A percentile compares a stretch with the other conserved stretches of the same genome.
Conservation (phyloP, 2,113 vertebrate species). For the Rhea pennata region DNA sequence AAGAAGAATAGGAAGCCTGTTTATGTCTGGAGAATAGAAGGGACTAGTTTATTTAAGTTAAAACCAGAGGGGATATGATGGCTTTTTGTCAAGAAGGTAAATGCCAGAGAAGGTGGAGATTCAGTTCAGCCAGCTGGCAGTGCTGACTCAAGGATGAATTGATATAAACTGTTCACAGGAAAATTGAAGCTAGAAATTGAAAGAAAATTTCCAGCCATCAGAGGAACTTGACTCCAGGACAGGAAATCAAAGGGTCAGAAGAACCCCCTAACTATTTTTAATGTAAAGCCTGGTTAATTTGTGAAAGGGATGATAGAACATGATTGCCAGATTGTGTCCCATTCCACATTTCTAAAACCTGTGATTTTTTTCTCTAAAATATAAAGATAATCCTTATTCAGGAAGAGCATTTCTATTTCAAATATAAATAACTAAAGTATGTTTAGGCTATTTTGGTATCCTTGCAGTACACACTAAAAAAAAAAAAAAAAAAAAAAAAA, state of each 20-base stretch:
- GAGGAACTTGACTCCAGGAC: neutral
- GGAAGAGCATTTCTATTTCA: neutral
- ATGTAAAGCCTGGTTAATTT: neutral
- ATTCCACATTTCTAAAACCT: neutral
- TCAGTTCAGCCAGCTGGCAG: neutral
- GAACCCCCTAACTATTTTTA: neutral
- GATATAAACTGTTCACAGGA: neutral
- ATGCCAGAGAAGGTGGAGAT: neutral
- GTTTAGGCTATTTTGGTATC: neutral
- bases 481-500: neutral
- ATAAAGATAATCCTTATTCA: neutral
- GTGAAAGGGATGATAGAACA: neutral
- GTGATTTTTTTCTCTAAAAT: constrained; percentile 19
- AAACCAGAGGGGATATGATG: neutral
- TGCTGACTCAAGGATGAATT: neutral
- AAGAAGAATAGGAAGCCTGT: neutral
- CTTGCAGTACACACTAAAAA: neutral
- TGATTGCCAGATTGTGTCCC: neutral
- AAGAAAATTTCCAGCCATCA: neutral
- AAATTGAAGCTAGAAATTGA: neutral
- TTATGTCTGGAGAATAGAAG: neutral
- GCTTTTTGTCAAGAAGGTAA: neutral
- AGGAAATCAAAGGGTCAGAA: neutral
- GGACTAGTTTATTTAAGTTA: neutral
- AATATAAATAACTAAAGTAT: neutral